Evolutionary conservation across 2,888 invertebrate species (phyloP), one percentile per base, ranked within the genome.

Genomic region (Leptinotarsa rubiginosa): DNA sequence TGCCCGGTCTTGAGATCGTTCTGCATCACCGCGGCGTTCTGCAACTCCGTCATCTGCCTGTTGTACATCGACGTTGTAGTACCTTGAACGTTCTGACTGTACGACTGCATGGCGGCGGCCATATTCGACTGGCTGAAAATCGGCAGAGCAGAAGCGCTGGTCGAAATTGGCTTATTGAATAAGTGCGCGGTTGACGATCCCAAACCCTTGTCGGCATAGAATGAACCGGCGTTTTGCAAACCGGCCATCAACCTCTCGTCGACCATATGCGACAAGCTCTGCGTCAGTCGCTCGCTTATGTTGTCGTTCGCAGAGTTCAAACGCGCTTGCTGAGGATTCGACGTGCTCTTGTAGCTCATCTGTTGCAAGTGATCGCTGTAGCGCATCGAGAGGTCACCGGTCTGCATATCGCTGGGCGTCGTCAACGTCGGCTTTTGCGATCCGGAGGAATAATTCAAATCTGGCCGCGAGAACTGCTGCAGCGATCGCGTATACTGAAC

Each of bases 191-290:
- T n/a, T n/a, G 50, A 15, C 5, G 84, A 74, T 15, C 84, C 74
- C 56, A 86, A 72, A 31, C 83, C 83, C 79, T 88, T 88, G 70
- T 88, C 88, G 2, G 81, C 77, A 77, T 88, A 88, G 70, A 90
- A 87, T 13, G 89, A 84, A 41, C 87, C 84, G 31, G 88, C 84
- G 67, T 88, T 85, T 69, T 90, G 89, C 80, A 91, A 88, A 65
- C 88, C 88, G 1, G 89, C 87, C 79, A 91, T 86, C 84, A 91
- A 89, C 76, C 91, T 87, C 4, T 50, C 86, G 81, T 92, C 92
- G 65, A 92, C 88, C 86, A 92, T 91, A 85, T 91, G 92, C 16
- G 91, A 90, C 75, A 92, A 87, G 83, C 89, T 91, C 56, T 75
- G 75, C 16, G 74, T 50, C 50, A 76, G 59, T 70, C 75, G 71